Evolutionary conservation across 1,140 invertebrate genomes (phyloP).

Genomic region (Calosoma granatense): DNA sequence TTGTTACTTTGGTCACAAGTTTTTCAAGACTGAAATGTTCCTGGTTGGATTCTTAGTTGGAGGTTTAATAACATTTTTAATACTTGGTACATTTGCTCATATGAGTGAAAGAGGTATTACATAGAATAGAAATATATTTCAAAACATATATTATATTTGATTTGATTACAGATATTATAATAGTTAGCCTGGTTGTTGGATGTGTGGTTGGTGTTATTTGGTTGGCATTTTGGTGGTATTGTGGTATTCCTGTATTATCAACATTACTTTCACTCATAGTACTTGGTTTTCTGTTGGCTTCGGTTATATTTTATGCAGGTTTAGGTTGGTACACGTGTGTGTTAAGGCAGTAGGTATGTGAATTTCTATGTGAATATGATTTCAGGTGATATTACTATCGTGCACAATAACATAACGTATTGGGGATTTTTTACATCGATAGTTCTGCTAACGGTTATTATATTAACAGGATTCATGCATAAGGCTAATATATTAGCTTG

Average conservation of each 20-base stretch:
- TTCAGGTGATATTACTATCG: constrained; percentile 45
- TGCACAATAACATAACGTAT: constrained; percentile 46
- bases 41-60: constrained; percentile 38
- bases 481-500: constrained; percentile 51
- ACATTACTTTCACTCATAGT: constrained; percentile 43
- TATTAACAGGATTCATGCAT: constrained; percentile 40
- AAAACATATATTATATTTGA: too few relatives aligned
- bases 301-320: constrained; percentile 40
- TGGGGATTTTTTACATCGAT: constrained; percentile 48
- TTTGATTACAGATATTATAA: too few relatives aligned
- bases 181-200: constrained; percentile 36
- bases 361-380: constrained; percentile 23
- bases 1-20: constrained; percentile 49
- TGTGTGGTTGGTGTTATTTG: constrained; percentile 41
- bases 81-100: constrained; percentile 23
- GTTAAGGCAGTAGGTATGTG: constrained; percentile 9
- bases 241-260: constrained; percentile 44
- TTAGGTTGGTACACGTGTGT: constrained; percentile 42
- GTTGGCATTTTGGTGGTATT: constrained; percentile 44
- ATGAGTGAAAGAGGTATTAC: constrained; percentile 22
- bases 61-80: constrained; percentile 37
- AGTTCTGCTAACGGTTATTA: constrained; percentile 38
- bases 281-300: constrained; percentile 43
- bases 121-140: too few relatives aligned
- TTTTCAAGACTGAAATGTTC: constrained; percentile 51